Evolutionary conservation across 2,888 invertebrate genomes (phyloP).

Genomic region (Rhaphigaster nebulosa): DNA sequence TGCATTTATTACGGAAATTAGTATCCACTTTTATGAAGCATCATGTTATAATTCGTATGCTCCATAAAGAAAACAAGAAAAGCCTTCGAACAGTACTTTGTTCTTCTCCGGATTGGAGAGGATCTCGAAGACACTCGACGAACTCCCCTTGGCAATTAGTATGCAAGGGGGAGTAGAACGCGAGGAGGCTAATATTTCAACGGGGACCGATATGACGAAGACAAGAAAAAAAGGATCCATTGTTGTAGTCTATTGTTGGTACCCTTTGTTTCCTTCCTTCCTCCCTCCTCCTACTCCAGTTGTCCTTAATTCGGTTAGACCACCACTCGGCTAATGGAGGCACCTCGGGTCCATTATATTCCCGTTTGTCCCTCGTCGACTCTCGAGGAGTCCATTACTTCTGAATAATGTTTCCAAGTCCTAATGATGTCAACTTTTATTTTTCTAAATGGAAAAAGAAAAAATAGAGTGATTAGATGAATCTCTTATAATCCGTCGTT

Average conservation of each 20-base stretch:
- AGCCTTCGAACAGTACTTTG: neutral
- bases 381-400: neutral
- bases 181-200: neutral
- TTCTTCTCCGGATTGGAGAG: neutral
- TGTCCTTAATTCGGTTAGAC: conserved; percentile 21
- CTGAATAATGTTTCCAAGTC: conserved; percentile 11
- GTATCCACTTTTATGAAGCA: too few species aligned
- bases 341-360: conserved; percentile 13
- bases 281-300: neutral
- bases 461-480: neutral
- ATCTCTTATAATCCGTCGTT: neutral
- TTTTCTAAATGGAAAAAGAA: neutral
- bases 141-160: neutral
- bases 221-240: conserved; percentile 15
- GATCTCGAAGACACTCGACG: neutral
- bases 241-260: neutral
- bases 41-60: too few species aligned
- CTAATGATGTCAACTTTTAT: conserved; percentile 26
- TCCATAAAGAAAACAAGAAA: neutral
- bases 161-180: neutral
- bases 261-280: conserved; percentile 9
- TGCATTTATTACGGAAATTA: too few species aligned
- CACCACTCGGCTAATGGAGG: neutral
- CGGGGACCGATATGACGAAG: conserved; percentile 2
- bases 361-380: neutral